Evolutionary conservation across 2,888 invertebrate genomes (phyloP).

Genomic region (Arge pagana): DNA sequence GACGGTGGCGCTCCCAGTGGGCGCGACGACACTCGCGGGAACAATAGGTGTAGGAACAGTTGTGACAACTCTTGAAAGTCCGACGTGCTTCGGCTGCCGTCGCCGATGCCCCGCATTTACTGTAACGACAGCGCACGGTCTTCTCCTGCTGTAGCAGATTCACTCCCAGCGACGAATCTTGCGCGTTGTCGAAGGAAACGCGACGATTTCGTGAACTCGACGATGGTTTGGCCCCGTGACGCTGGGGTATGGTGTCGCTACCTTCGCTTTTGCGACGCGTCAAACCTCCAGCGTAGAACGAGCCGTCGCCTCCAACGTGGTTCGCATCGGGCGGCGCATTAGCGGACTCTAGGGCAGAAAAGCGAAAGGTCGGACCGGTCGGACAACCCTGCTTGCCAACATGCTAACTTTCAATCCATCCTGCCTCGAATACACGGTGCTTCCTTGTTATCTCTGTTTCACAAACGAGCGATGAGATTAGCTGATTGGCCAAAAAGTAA

Average conservation of each 20-base stretch:
- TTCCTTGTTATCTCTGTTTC: slow-evolving; percentile 21
- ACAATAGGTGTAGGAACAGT: slow-evolving; percentile 94
- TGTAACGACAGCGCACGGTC: slow-evolving; percentile 76
- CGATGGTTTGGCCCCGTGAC: slow-evolving; percentile 31
- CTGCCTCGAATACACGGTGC: slow-evolving; percentile 14
- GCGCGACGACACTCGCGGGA: slow-evolving; percentile 86
- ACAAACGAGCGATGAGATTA: slow-evolving; percentile 19
- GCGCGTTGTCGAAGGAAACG: slow-evolving; percentile 39
- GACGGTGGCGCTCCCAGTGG: slow-evolving; percentile 93
- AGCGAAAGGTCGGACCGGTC: slow-evolving; percentile 21
- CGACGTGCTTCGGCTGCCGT: slow-evolving; percentile 77
- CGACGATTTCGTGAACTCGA: slow-evolving; percentile 40
- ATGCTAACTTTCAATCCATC: slow-evolving; percentile 21
- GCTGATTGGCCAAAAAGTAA: neutral
- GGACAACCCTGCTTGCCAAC: slow-evolving; percentile 20
- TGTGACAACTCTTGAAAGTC: slow-evolving; percentile 90
- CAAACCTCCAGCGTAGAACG: slow-evolving; percentile 44
- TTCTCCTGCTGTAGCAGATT: slow-evolving; percentile 49
- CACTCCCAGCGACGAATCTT: slow-evolving; percentile 29
- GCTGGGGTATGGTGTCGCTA: slow-evolving; percentile 60
- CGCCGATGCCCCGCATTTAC: slow-evolving; percentile 77
- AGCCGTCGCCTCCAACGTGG: slow-evolving; percentile 38
- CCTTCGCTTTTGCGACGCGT: slow-evolving; percentile 70
- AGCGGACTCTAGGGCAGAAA: slow-evolving; percentile 48
- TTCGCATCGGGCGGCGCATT: slow-evolving; percentile 43